Percentiles rank a stretch among this genome's conserved stretches.
Conservation (phyloP, 2,797 vertebrate species). For the Helostoma temminkii region DNA sequence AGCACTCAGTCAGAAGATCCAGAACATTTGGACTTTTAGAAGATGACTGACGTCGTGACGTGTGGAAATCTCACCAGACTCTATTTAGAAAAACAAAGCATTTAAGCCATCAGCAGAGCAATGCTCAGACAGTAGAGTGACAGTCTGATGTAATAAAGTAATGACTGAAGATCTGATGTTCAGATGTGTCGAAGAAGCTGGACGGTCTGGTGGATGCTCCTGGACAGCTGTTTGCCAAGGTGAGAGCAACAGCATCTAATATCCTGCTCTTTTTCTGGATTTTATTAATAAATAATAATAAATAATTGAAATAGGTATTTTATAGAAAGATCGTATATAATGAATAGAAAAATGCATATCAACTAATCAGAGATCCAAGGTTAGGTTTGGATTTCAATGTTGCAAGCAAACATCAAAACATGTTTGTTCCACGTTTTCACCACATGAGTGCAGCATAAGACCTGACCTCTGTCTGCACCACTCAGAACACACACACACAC, state of each 20-base stretch:
- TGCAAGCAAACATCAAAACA: too few species aligned
- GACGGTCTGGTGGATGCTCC: slow-evolving; percentile 89
- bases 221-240: slow-evolving; percentile 91
- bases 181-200: slow-evolving; percentile 92
- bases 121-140: too few species aligned
- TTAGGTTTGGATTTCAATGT: neutral
- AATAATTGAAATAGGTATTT: too few species aligned
- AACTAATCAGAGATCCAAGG: neutral
- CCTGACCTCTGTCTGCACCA: neutral
- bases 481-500: neutral
- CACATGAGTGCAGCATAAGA: neutral
- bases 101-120: neutral
- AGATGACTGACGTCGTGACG: too few species aligned
- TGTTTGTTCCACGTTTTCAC: neutral
- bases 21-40: too few species aligned
- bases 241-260: slow-evolving; percentile 46
- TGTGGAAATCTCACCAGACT: neutral
- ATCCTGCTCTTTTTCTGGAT: neutral
- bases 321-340: neutral
- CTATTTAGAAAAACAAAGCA: neutral
- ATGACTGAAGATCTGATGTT: neutral
- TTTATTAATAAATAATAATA: neutral
- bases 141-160: neutral
- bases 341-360: neutral
- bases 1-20: too few species aligned